A percentile compares a stretch with the other conserved stretches of the same genome.
Conservation (phyloP, 2,113 vertebrate species). For the Stercorarius parasiticus region DNA sequence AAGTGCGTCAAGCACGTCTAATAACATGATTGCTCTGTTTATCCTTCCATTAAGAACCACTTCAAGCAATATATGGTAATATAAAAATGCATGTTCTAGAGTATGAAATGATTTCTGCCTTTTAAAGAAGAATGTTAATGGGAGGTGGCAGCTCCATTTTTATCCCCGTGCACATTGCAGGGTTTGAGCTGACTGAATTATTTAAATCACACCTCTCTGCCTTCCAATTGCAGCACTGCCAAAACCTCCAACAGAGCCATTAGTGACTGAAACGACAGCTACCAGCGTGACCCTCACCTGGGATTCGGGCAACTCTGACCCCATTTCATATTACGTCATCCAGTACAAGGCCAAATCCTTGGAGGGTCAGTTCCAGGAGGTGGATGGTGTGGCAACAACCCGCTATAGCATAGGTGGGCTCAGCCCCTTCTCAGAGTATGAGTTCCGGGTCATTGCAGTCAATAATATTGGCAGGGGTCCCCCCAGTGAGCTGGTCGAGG, state of each 20-base stretch:
- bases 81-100: conserved; percentile 69
- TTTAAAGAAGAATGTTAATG: conserved; percentile 67
- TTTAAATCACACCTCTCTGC: conserved; percentile 61
- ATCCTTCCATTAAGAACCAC: conserved; percentile 74
- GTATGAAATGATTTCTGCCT: conserved; percentile 71
- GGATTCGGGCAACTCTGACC: conserved; percentile 94
- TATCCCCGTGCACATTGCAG: conserved; percentile 31
- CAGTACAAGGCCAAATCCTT: conserved; percentile 87
- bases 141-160: conserved; percentile 55
- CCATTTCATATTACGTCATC: conserved; percentile 92
- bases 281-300: conserved; percentile 97
- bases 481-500: conserved; percentile 83
- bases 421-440: conserved; percentile 93
- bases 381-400: conserved; percentile 97
- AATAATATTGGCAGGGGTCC: conserved; percentile 95
- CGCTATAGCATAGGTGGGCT: conserved; percentile 97
- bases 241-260: conserved; percentile 86
- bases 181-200: conserved; percentile 48
- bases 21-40: conserved; percentile 76
- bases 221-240: conserved; percentile 85
- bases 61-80: conserved; percentile 73
- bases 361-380: conserved; percentile 91
- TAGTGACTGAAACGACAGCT: conserved; percentile 95
- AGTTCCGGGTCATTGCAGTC: conserved; percentile 89
- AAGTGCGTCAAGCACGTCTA: conserved; percentile 67